These are phyloP conservation scores for Sitobion miscanthi DNA, from an alignment of 1,140 invertebrate genomes.

Conservation along the genomic window DNA sequence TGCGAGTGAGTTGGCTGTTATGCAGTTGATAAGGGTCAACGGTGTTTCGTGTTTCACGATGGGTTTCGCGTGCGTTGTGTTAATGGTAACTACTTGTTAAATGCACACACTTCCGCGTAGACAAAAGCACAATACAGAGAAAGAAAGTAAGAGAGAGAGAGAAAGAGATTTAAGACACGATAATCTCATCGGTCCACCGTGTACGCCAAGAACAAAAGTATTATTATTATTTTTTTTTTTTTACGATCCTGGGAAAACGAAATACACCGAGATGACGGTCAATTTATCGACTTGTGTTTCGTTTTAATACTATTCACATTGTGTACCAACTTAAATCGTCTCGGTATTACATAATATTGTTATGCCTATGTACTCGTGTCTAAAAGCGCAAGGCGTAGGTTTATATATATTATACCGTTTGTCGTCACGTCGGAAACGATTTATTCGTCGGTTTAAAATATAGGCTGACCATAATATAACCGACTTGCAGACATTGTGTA, in stretches of 20 bases:
- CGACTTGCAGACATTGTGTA: not conserved
- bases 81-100: not conserved
- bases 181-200: not conserved
- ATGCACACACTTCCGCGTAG: not conserved
- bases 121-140: not conserved
- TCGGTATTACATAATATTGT: not conserved
- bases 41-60: not conserved
- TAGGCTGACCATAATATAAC: not conserved
- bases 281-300: constrained; percentile 4
- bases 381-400: not conserved
- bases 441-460: constrained; percentile 23
- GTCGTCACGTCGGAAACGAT: constrained; percentile 15
- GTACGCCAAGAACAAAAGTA: not conserved
- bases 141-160: not conserved
- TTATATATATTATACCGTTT: not conserved
- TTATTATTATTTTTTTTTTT: constrained; percentile 22
- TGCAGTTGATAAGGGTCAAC: not conserved
- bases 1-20: not conserved
- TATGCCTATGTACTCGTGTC: not conserved
- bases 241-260: not conserved
- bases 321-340: not conserved
- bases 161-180: not conserved
- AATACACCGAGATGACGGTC: not conserved
- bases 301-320: constrained; percentile 21
- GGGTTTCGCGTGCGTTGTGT: not conserved